Evolutionary conservation across 1,140 invertebrate genomes (phyloP), one percentile per base, ranked within the genome.

Genomic region (Lepidurus arcticus): DNA sequence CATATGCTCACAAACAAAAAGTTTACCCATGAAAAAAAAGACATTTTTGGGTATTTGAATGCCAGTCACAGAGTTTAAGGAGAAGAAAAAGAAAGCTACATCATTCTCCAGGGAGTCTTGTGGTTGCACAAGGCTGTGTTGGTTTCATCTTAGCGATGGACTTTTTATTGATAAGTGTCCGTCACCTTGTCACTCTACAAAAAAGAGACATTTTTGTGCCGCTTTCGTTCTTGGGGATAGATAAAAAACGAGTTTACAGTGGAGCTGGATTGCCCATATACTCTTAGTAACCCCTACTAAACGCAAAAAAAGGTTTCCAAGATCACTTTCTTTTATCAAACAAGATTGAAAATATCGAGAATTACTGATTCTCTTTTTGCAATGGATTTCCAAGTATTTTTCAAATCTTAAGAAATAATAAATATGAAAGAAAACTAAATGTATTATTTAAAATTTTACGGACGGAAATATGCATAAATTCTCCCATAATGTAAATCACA

Each of bases 81-180:
- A 11, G 53, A 13, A 9, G 0, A 9, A 21, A 65, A 65, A 65
- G 21, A 65, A 65, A 65, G 53, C 53, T n/a, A 21, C 16, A n/a
- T 21, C 6, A 65, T 65, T 65, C 53, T 16, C 53, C n/a, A 9
- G 9, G 53, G 53, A 65, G 53, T 16, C 53, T 65, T 65, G 53
- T 16, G 53, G 53, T 65, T 65, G 53, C 53, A 65, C 9, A 65
- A 65, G 53, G 53, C 53, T n/a, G 53, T 16, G 9, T 21, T 65
- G 53, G 53, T 65, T 65, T 65, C 53, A 65, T 65, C 8, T 65
- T 21, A 65, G 53, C 53, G 53, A 65, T 65, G 53, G 53, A 65
- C 53, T 65, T 65, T 65, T 65, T 65, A 65, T 65, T 65, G 53
- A 21, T 7, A 65, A 65, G 53, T 65, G 53, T 65, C 53, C 21